Conservation (phyloP, 2,888 invertebrate species). For the Andrena fulva region DNA sequence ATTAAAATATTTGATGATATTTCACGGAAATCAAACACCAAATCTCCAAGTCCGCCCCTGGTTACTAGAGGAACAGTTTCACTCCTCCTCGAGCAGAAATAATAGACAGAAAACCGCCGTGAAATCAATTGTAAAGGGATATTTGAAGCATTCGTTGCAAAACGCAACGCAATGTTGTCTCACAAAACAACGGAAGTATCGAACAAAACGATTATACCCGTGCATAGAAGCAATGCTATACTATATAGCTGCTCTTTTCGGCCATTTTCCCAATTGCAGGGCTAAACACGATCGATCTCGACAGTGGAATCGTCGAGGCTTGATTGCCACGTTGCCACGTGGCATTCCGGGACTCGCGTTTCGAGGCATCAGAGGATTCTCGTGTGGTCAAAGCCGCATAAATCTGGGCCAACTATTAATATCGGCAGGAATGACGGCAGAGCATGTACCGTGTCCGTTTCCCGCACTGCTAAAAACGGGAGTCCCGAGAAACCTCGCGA, state of each 20-base stretch:
- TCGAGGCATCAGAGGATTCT: background rate
- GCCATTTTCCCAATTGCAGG: too few relatives aligned
- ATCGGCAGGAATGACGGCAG: constrained; percentile 1
- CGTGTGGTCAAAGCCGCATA: background rate
- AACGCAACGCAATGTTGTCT: background rate
- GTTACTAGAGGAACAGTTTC: background rate
- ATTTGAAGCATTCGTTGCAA: background rate
- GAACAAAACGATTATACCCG: background rate
- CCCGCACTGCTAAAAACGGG: constrained; percentile 9
- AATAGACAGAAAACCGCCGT: background rate
- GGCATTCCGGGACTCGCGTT: background rate
- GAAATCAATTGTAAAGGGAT: background rate
- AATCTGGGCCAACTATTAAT: constrained; percentile 38
- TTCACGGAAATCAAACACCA: too few relatives aligned
- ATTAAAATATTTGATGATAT: too few relatives aligned
- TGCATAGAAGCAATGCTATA: too few relatives aligned
- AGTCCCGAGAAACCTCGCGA: background rate
- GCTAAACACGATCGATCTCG: too few relatives aligned
- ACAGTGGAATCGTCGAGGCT: too few relatives aligned
- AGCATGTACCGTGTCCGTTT: background rate
- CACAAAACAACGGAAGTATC: background rate
- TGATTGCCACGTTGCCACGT: too few relatives aligned
- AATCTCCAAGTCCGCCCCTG: background rate
- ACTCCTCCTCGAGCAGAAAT: background rate
- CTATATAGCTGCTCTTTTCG: too few relatives aligned